Base-by-base conservation (phyloP, 2,888 invertebrate species). In the Geotrupes spiniger region DNA sequence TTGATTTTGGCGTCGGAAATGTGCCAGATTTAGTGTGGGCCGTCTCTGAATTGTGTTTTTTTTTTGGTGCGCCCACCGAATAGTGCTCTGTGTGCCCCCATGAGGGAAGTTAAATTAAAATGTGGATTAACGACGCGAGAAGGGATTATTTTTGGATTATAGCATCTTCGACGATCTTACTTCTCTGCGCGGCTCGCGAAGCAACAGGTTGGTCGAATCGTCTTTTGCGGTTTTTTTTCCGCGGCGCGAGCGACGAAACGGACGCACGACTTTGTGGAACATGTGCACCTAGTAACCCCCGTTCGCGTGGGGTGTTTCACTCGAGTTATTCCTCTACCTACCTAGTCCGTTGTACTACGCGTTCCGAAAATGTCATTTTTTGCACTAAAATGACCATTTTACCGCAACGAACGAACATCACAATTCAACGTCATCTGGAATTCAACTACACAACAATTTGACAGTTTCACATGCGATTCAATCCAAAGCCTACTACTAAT, bases 61-160 rank as follows among this genome's bases (percentile, higher is more conserved):
- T n/a, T n/a, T 57, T 53, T 39, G 42, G 59, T 62, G 60, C 60
- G 54, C 51, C 49, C 33, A 46, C 46, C 40, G 36, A 37, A 26
- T 11, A 36, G 46, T 54, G 50, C 44, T 53, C 47, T 61, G 61
- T 61, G 70, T 70, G 66, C 68, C 71, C 21, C 71, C 71, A 72
- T 73, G 72, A 65, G 69, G 71, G 71, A 65, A 65, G 63, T 68
- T 64, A 66, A 59, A 59, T 62, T 65, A 81, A 79, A 79, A 82
- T 82, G 82, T 80, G 81, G 81, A 81, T 81, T 77, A 80, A 79
- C 76, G 79, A 81, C 78, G 78, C 77, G 77, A 77, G 74, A 76
- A 78, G 79, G 80, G 81, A 80, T 79, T 80, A 81, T 78, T 78
- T 79, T 79, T 79, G 81, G 80, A 81, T 81, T 80, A 78, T 74